Evolutionary conservation across 2,113 vertebrate genomes (phyloP).

Genomic region (Amblyopsis rosae): DNA sequence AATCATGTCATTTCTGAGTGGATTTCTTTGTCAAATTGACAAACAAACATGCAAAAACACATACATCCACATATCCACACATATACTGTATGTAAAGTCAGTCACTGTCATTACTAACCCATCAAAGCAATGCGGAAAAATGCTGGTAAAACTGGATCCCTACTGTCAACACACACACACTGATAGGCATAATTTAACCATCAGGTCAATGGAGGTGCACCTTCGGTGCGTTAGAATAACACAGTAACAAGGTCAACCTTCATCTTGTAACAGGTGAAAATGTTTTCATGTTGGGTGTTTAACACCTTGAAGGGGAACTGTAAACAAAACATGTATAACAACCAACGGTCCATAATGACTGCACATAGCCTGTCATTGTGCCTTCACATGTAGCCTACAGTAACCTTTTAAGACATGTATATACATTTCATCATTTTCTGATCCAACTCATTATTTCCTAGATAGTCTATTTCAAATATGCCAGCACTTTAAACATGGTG

Average conservation of each 20-base stretch:
- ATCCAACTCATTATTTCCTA: too few relatives aligned
- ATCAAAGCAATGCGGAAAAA: constrained; percentile 27
- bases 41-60: constrained; percentile 12
- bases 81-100: constrained; percentile 31
- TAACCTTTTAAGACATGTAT: too few relatives aligned
- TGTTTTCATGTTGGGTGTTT: constrained; percentile 55
- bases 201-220: not conserved
- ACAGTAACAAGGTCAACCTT: constrained; percentile 40
- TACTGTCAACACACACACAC: constrained; percentile 4
- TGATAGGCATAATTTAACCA: not conserved
- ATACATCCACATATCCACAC: constrained; percentile 12
- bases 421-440: too few relatives aligned
- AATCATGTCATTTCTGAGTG: constrained; percentile 41
- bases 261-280: constrained; percentile 57
- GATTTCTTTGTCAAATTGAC: constrained; percentile 45
- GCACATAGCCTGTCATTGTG: not conserved
- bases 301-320: constrained; percentile 36
- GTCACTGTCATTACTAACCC: constrained; percentile 31
- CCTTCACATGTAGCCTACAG: too few relatives aligned
- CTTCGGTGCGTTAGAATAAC: not conserved
- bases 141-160: constrained; percentile 62
- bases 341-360: constrained; percentile 1
- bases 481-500: too few relatives aligned
- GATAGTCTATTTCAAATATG: too few relatives aligned
- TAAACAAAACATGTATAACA: not conserved